Conservation (phyloP, 2,113 vertebrate species). For the Brevimyrus niger region DNA sequence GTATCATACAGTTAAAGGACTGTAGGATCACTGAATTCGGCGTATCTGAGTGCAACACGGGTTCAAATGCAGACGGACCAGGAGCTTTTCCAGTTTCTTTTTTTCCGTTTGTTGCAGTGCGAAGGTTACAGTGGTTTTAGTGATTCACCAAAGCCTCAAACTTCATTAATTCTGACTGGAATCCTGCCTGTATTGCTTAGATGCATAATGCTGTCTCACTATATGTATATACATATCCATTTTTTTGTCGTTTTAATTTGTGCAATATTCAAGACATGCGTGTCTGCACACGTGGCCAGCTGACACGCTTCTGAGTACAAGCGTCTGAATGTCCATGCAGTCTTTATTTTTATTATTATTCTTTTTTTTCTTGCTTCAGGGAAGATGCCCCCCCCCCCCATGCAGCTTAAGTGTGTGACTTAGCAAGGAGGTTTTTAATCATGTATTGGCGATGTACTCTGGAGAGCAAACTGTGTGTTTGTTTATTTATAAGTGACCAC, state of each 20-base stretch:
- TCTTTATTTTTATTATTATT: neutral
- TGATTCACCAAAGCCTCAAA: neutral
- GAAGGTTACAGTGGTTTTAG: neutral
- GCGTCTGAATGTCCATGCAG: neutral
- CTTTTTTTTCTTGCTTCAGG: neutral
- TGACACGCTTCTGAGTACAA: neutral
- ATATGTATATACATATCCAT: neutral
- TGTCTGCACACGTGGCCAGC: neutral
- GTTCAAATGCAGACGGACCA: neutral
- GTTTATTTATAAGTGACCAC: neutral
- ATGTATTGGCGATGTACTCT: neutral
- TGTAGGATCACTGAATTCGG: conserved; percentile 32
- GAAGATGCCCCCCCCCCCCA: neutral
- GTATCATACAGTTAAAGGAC: conserved; percentile 40
- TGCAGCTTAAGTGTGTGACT: neutral
- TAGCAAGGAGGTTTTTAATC: neutral
- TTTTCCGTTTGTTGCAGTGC: neutral
- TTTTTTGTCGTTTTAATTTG: neutral
- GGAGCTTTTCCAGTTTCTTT: neutral
- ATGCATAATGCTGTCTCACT: neutral
- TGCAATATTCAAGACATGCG: neutral
- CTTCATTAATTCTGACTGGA: neutral
- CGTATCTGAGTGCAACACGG: conserved; percentile 26
- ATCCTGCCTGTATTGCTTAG: neutral
- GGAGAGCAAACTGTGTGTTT: neutral